Percentiles rank a stretch among this genome's conserved stretches.
Conservation (phyloP, 2,113 vertebrate genomes). For the Zosterops hypoxanthus region DNA sequence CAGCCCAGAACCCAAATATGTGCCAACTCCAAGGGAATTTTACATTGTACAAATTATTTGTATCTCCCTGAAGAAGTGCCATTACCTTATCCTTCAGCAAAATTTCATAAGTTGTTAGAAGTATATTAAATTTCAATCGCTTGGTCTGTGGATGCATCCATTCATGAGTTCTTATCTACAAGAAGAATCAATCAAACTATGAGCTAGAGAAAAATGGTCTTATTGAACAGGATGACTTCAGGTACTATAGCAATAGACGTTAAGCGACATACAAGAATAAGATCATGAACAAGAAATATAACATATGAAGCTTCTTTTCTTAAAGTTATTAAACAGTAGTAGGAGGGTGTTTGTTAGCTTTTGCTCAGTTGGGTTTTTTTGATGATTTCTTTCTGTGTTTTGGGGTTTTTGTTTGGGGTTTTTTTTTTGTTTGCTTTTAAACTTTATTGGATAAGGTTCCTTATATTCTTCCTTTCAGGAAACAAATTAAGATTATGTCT, state of each 20-base stretch:
- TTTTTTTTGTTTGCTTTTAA: neutral
- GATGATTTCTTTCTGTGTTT: neutral
- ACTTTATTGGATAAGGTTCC: neutral
- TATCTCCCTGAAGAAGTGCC: neutral
- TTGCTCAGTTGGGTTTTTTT: neutral
- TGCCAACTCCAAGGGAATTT: neutral
- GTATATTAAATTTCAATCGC: conserved; percentile 92
- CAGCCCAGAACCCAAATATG: neutral
- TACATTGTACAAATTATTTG: neutral
- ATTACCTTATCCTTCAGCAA: conserved; percentile 95
- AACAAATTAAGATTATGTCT: neutral
- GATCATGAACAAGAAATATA: neutral
- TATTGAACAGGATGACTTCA: neutral
- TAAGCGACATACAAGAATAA: neutral
- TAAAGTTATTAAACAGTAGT: neutral
- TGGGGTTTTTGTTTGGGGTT: neutral
- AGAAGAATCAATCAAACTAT: conserved; percentile 34
- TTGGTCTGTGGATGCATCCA: conserved; percentile 97
- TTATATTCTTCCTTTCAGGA: neutral
- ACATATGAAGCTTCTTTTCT: neutral
- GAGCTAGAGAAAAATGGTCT: neutral
- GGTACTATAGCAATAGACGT: neutral
- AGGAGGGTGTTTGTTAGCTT: neutral
- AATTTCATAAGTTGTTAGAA: conserved; percentile 96
- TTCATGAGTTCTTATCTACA: conserved; percentile 94